phyloP scores from a whole-genome alignment of 2,797 vertebrate species.

The Halcyon leucocephala region DNA sequence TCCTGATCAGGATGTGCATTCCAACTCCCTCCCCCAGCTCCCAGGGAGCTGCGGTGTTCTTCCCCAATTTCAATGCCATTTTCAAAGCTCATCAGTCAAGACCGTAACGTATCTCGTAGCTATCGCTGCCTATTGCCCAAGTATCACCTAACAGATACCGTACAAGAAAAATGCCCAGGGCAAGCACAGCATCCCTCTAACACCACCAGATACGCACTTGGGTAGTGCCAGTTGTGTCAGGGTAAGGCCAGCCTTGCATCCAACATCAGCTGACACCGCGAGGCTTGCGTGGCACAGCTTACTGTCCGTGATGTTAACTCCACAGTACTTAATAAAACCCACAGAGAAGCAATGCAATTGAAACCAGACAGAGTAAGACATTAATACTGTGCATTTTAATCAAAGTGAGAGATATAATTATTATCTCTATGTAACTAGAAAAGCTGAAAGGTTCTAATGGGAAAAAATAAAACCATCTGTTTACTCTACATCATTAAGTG shows the following conservation, averaged over 20 bases:
- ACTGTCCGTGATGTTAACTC: neutral
- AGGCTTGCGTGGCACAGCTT: accelerated
- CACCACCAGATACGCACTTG: accelerated
- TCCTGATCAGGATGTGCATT: neutral
- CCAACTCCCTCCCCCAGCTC: neutral
- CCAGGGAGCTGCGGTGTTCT: neutral
- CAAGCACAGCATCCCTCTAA: neutral
- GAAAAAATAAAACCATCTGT: conserved; percentile 63
- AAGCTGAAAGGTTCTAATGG: conserved; percentile 61
- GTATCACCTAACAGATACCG: neutral
- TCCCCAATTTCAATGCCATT: accelerated
- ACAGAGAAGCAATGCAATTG: neutral
- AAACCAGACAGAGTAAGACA: conserved; percentile 23
- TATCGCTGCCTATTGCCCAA: neutral
- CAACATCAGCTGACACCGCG: neutral
- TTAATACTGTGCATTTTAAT: conserved; percentile 68
- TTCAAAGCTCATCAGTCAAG: neutral
- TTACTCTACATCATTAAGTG: conserved; percentile 64
- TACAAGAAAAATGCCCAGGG: accelerated
- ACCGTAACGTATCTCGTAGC: neutral
- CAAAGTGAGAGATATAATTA: conserved; percentile 66
- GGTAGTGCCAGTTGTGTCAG: accelerated
- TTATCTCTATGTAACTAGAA: conserved; percentile 48
- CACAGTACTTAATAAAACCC: neutral
- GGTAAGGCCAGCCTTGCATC: neutral